Conservation (phyloP, 1,140 invertebrate genomes). For the Caenorhabditis tropicalis region DNA sequence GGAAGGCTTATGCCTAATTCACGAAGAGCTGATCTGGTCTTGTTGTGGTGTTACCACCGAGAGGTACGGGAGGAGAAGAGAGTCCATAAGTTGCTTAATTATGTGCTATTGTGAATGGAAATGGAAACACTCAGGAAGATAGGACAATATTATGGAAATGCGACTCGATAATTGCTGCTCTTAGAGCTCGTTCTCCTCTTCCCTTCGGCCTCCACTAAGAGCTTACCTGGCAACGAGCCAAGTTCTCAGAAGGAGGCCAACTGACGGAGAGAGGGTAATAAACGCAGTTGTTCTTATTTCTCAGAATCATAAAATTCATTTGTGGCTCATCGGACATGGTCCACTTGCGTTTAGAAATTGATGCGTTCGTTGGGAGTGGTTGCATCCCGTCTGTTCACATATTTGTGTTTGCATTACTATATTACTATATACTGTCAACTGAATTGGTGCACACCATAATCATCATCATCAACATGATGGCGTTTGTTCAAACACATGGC, state of each 20-base stretch:
- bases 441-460: constrained; percentile 10
- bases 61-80: not conserved
- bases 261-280: not conserved
- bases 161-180: not conserved
- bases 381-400: constrained; percentile 11
- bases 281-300: constrained; percentile 3
- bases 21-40: constrained; percentile 1
- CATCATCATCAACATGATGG: not conserved
- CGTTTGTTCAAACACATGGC: constrained; percentile 38
- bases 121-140: not conserved
- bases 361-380: not conserved
- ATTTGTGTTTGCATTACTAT: constrained; percentile 39
- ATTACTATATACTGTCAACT: constrained; percentile 28
- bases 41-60: not conserved
- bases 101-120: constrained; percentile 37
- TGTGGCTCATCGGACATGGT: not conserved
- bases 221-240: constrained; percentile 11
- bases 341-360: not conserved
- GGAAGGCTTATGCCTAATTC: constrained; percentile 18
- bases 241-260: not conserved
- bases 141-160: constrained; percentile 37
- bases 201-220: not conserved
- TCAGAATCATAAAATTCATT: not conserved
- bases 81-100: constrained; percentile 39
- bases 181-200: too few species aligned